Conservation (phyloP, 2,113 vertebrate species). For the Xiphophorus hellerii region DNA sequence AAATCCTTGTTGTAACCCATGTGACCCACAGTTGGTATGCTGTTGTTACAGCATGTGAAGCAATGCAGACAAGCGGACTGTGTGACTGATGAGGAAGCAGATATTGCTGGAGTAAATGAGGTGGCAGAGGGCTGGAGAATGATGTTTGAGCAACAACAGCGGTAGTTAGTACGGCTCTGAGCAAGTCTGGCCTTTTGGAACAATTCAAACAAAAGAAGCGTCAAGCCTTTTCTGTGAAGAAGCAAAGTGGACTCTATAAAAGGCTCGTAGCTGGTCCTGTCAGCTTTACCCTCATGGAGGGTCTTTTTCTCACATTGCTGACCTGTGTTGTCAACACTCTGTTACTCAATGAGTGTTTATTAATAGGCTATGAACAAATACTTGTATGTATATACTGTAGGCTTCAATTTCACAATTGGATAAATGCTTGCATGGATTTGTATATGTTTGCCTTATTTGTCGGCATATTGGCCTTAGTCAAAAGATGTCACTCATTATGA, state of each 20-base stretch:
- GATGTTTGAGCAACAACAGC: slow-evolving; percentile 36
- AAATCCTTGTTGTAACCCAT: slow-evolving; percentile 41
- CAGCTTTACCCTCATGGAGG: slow-evolving; percentile 30
- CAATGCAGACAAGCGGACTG: slow-evolving; percentile 41
- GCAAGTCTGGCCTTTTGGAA: slow-evolving; percentile 49
- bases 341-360: slow-evolving; percentile 77
- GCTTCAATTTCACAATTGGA: slow-evolving; percentile 79
- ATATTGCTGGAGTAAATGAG: slow-evolving; percentile 51
- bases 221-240: slow-evolving; percentile 33
- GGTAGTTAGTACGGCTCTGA: slow-evolving; percentile 18
- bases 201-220: slow-evolving; percentile 23
- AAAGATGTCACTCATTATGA: slow-evolving; percentile 69
- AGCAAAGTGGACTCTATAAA: slow-evolving; percentile 52
- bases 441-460: slow-evolving; percentile 76
- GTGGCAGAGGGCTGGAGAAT: slow-evolving; percentile 42
- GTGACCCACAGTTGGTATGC: slow-evolving; percentile 28
- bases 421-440: slow-evolving; percentile 74
- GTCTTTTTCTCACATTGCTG: slow-evolving; percentile 59
- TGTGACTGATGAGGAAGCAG: slow-evolving; percentile 44
- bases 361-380: slow-evolving; percentile 80
- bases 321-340: slow-evolving; percentile 76
- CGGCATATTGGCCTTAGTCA: slow-evolving; percentile 58
- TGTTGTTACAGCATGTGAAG: slow-evolving; percentile 40
- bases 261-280: slow-evolving; percentile 36
- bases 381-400: slow-evolving; percentile 71